Conservation (phyloP, 1,140 invertebrate species). For the Rhyacophila brunnea region DNA sequence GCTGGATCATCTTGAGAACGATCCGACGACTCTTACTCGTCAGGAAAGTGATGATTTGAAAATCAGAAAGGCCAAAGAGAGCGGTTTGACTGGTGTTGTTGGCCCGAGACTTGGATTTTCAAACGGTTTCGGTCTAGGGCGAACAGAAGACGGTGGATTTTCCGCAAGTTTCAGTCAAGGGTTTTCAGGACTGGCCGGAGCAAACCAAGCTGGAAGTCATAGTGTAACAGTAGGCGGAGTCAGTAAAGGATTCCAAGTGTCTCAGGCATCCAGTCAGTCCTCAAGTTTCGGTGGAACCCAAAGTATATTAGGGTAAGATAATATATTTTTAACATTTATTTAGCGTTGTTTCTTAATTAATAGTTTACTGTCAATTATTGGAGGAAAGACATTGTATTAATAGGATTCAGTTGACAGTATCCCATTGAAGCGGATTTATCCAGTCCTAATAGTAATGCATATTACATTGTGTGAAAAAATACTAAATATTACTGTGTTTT, state of each 20-base stretch:
- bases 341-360: too few species aligned
- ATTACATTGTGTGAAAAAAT: too few species aligned
- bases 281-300: slow-evolving; percentile 19
- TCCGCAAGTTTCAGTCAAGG: slow-evolving; percentile 19
- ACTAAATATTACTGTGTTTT: too few species aligned
- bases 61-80: not conserved
- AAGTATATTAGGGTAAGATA: slow-evolving; percentile 23
- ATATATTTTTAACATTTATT: not conserved
- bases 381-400: too few species aligned
- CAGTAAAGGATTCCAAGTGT: slow-evolving; percentile 23
- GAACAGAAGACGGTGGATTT: slow-evolving; percentile 17
- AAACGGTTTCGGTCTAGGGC: slow-evolving; percentile 5
- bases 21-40: slow-evolving; percentile 28
- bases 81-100: not conserved
- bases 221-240: slow-evolving; percentile 12
- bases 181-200: slow-evolving; percentile 10
- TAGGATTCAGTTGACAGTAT: too few species aligned
- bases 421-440: too few species aligned
- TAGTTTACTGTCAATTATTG: too few species aligned
- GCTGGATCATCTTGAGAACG: slow-evolving; percentile 28
- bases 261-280: slow-evolving; percentile 25
- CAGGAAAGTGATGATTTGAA: slow-evolving; percentile 19
- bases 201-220: slow-evolving; percentile 22
- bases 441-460: too few species aligned
- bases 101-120: slow-evolving; percentile 16